A percentile compares a stretch with the other conserved stretches of the same genome.
Conservation (phyloP, 1,140 invertebrate species). For the Dufourea novaeangliae region DNA sequence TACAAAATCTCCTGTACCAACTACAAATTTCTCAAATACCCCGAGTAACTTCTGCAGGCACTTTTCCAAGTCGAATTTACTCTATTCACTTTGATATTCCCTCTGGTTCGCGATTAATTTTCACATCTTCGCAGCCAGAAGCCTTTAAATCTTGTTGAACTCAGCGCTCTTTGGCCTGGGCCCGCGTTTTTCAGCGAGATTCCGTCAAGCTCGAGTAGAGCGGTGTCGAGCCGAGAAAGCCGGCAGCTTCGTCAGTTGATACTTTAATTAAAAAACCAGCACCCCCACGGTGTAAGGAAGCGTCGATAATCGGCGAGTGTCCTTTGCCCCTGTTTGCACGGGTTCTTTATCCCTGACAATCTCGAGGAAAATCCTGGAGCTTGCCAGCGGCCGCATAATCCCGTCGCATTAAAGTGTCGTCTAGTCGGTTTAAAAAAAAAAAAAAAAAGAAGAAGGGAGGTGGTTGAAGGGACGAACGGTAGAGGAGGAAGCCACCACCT, state of each 20-base stretch:
- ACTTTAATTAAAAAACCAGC: constrained; percentile 64
- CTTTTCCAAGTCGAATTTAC: too few relatives aligned
- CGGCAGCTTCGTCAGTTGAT: not conserved
- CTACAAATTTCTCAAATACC: too few relatives aligned
- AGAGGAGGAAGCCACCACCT: not conserved
- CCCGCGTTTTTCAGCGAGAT: not conserved
- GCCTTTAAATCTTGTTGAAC: not conserved
- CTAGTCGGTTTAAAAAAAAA: constrained; percentile 50
- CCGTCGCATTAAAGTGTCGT: constrained; percentile 60
- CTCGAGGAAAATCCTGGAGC: constrained; percentile 63
- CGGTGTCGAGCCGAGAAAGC: constrained; percentile 4
- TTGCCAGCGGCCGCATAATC: constrained; percentile 57
- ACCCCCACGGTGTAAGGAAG: constrained; percentile 37
- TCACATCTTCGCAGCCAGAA: not conserved
- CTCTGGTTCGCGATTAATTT: not conserved
- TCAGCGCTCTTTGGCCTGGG: not conserved
- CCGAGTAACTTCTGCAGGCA: too few relatives aligned
- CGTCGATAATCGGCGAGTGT: constrained; percentile 55
- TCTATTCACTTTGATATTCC: too few relatives aligned
- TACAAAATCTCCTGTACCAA: too few relatives aligned
- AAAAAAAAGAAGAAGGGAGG: not conserved
- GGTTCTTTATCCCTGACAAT: constrained; percentile 57
- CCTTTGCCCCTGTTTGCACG: constrained; percentile 54
- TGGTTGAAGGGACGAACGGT: not conserved
- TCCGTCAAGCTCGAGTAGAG: not conserved